Conservation (phyloP, 2,797 vertebrate species). For the Lacerta agilis region DNA sequence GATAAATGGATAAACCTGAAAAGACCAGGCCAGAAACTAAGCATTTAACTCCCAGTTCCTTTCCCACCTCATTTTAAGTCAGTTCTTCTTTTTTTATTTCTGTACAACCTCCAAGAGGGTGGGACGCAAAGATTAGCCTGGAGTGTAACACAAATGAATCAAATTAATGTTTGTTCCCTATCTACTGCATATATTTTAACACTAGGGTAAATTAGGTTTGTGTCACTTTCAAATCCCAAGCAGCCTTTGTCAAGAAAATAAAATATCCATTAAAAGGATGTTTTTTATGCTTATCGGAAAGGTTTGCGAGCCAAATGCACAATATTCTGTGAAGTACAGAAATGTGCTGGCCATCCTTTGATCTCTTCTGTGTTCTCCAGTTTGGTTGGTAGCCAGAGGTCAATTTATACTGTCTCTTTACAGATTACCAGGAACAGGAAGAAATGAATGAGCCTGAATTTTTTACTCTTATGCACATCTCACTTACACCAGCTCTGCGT, state of each 20-base stretch:
- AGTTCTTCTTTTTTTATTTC: conserved; percentile 63
- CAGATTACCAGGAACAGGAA: conserved; percentile 46
- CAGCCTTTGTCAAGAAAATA: conserved; percentile 62
- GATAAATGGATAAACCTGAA: conserved; percentile 13
- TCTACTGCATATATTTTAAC: conserved; percentile 56
- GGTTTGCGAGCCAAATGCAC: conserved; percentile 65
- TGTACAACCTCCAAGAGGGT: conserved; percentile 49
- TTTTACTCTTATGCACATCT: conserved; percentile 49
- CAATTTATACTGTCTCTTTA: conserved; percentile 50
- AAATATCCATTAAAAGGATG: conserved; percentile 71
- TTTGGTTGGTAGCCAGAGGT: conserved; percentile 70
- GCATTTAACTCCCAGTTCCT: conserved; percentile 47
- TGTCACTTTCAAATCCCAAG: conserved; percentile 69
- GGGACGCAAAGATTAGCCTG: conserved; percentile 63
- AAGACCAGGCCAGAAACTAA: conserved; percentile 32
- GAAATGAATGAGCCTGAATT: conserved; percentile 56
- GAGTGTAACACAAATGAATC: conserved; percentile 58
- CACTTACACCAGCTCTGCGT: conserved; percentile 32
- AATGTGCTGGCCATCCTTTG: conserved; percentile 66
- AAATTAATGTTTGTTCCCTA: conserved; percentile 62
- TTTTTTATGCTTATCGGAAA: conserved; percentile 70
- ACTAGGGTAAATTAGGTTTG: conserved; percentile 61
- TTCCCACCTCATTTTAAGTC: conserved; percentile 42
- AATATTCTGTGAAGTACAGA: conserved; percentile 57
- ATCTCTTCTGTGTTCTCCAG: conserved; percentile 61